Conservation (phyloP, 2,888 invertebrate genomes). For the Drosophila subsilvestris region DNA sequence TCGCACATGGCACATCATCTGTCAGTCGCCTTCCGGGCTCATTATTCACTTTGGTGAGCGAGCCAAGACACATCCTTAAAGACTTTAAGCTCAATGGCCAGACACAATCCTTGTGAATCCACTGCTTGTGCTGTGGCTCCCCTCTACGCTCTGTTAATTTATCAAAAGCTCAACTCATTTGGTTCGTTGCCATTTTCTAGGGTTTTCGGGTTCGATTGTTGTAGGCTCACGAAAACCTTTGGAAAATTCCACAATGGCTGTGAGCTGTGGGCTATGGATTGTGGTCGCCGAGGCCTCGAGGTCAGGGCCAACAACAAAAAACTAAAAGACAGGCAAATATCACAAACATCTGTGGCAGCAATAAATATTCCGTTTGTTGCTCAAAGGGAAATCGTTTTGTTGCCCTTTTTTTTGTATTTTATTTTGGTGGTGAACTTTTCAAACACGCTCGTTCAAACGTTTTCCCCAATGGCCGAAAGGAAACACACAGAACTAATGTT, state of each 20-base stretch:
- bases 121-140: slow-evolving; percentile 1
- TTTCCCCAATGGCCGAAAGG: slow-evolving; percentile 29
- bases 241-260: slow-evolving; percentile 7
- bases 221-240: background rate
- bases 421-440: slow-evolving; percentile 2
- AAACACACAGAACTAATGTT: slow-evolving; percentile 15
- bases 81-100: slow-evolving; percentile 16
- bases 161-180: slow-evolving; percentile 54
- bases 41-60: slow-evolving; percentile 50
- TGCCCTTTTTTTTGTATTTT: background rate
- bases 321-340: slow-evolving; percentile 21
- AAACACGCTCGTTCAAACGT: slow-evolving; percentile 6
- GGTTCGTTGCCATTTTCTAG: slow-evolving; percentile 7
- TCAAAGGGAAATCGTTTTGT: slow-evolving; percentile 45
- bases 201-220: background rate
- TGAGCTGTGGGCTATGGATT: background rate
- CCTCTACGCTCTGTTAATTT: slow-evolving; percentile 42
- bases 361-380: slow-evolving; percentile 66
- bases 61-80: slow-evolving; percentile 30
- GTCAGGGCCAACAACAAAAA: background rate
- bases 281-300: slow-evolving; percentile 9
- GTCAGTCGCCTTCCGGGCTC: slow-evolving; percentile 36
- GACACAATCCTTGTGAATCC: background rate
- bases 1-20: slow-evolving; percentile 31
- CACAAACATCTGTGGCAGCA: slow-evolving; percentile 20